Conservation (phyloP, 2,797 vertebrate species). For the Leptodactylus fallax region DNA sequence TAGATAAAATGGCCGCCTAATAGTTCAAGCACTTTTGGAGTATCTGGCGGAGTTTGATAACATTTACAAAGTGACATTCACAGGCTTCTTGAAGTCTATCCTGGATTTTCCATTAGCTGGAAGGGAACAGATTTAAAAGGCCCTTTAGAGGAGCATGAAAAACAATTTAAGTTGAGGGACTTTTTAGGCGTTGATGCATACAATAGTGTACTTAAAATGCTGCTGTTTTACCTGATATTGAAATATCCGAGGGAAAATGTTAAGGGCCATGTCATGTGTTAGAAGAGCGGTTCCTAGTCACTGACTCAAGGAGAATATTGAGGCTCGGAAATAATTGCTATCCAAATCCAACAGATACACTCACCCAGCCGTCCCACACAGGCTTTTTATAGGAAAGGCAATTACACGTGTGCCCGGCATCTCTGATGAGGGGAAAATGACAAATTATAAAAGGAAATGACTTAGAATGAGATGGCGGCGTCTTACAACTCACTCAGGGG, state of each 20-base stretch:
- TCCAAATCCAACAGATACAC: slow-evolving; percentile 48
- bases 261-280: slow-evolving; percentile 29
- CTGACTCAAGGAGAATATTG: slow-evolving; percentile 50
- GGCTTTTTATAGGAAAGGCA: slow-evolving; percentile 31
- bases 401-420: slow-evolving; percentile 46
- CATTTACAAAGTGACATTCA: slow-evolving; percentile 51
- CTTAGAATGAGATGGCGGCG: slow-evolving; percentile 25
- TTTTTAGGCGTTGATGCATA: slow-evolving; percentile 49
- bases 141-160: slow-evolving; percentile 47
- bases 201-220: slow-evolving; percentile 29
- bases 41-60: slow-evolving; percentile 50
- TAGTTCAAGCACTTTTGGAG: slow-evolving; percentile 20
- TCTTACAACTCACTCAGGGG: slow-evolving; percentile 33
- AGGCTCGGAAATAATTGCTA: slow-evolving; percentile 48
- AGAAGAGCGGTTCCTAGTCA: slow-evolving; percentile 30
- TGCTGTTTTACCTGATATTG: slow-evolving; percentile 50
- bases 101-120: slow-evolving; percentile 48
- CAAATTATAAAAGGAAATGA: slow-evolving; percentile 46
- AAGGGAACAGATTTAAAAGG: slow-evolving; percentile 33
- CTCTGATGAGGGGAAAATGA: slow-evolving; percentile 35
- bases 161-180: slow-evolving; percentile 46
- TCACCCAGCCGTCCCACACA: slow-evolving; percentile 34
- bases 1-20: not conserved
- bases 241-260: slow-evolving; percentile 51
- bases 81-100: slow-evolving; percentile 9